Conservation (phyloP, 23 tunicate species). For the Aplidium turbinatum region DNA sequence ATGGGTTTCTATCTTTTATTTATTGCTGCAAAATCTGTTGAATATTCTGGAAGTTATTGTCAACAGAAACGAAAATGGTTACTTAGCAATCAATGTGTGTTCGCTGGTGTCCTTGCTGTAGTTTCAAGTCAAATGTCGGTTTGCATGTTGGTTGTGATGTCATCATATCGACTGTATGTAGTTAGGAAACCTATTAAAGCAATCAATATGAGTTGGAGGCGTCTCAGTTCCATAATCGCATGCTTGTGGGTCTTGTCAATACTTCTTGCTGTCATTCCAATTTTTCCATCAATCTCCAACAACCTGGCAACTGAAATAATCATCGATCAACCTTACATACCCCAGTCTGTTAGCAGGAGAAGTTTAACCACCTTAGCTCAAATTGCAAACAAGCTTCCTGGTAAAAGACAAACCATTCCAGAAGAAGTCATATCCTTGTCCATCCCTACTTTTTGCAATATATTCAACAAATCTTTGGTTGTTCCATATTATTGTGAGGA, state of each 20-base stretch:
- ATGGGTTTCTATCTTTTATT: slow-evolving; percentile 64
- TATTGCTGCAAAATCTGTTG: slow-evolving; percentile 34
- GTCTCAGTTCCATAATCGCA: slow-evolving; percentile 14
- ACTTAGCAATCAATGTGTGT: slow-evolving; percentile 34
- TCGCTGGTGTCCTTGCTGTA: slow-evolving; percentile 50
- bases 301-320: neutral
- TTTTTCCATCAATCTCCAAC: neutral
- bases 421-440: neutral
- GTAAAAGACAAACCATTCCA: neutral
- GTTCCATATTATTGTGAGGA: slow-evolving; percentile 10
- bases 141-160: slow-evolving; percentile 61
- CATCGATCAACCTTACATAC: slow-evolving; percentile 27
- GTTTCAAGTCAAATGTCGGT: slow-evolving; percentile 69
- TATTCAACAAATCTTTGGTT: neutral
- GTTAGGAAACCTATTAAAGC: slow-evolving; percentile 55
- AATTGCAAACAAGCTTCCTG: slow-evolving; percentile 3
- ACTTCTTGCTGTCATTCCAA: slow-evolving; percentile 40
- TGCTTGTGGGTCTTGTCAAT: slow-evolving; percentile 44
- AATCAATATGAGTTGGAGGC: slow-evolving; percentile 25
- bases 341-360: neutral
- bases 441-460: slow-evolving; percentile 1
- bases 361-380: neutral
- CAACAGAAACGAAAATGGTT: slow-evolving; percentile 34
- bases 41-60: slow-evolving; percentile 53
- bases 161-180: slow-evolving; percentile 57